phyloP scores from a whole-genome alignment of 2,888 invertebrate genomes.

The Emesis russula region DNA sequence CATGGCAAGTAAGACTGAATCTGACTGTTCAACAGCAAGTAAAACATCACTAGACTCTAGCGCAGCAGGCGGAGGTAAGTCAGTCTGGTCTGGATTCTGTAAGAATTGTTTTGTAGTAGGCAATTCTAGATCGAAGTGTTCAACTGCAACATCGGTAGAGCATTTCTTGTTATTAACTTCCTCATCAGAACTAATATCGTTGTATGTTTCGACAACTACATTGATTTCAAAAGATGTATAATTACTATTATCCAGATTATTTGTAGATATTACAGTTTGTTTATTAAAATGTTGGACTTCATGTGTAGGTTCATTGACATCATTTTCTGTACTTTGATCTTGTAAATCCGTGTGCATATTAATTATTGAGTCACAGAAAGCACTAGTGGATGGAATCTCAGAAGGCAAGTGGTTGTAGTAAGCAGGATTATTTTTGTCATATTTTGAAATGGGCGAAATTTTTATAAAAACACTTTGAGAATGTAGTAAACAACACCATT shows the following conservation, averaged over 20 bases:
- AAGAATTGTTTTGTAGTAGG: background rate
- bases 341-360: no score
- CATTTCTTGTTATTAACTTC: background rate
- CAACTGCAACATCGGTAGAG: background rate
- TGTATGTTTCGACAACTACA: background rate
- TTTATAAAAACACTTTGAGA: no score
- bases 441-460: no score
- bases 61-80: background rate
- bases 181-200: background rate
- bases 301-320: no score
- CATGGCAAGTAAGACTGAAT: background rate
- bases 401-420: no score
- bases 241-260: background rate
- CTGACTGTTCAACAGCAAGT: conserved; percentile 8
- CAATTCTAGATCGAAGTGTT: background rate
- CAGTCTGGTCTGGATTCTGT: conserved; percentile 1
- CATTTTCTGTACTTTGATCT: no score
- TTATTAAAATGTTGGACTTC: background rate
- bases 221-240: background rate
- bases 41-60: background rate
- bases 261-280: background rate
- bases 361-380: no score
- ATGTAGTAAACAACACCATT: no score
- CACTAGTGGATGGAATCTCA: no score
- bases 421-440: no score